A percentile compares a stretch with the other conserved stretches of the same genome.
Conservation (phyloP, 2,113 vertebrate genomes). For the Xenus cinereus region DNA sequence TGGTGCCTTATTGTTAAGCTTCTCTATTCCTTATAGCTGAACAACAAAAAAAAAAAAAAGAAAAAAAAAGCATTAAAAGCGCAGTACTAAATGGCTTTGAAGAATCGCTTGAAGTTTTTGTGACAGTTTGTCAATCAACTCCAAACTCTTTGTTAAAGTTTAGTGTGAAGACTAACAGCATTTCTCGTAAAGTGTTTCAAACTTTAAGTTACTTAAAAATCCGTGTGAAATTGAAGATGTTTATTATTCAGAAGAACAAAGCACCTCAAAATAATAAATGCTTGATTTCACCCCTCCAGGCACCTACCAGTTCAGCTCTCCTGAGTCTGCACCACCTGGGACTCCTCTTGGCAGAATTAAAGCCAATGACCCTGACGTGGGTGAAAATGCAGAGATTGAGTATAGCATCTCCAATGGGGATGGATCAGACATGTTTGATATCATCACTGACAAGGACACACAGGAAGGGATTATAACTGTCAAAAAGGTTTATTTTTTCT, state of each 20-base stretch:
- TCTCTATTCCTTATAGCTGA: not conserved
- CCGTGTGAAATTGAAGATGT: not conserved
- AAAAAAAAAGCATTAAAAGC: not conserved
- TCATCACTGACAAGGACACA: slow-evolving; percentile 89
- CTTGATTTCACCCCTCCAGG: slow-evolving; percentile 75
- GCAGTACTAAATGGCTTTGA: not conserved
- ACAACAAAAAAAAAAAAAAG: not conserved
- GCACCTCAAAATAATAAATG: not conserved
- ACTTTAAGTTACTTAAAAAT: not conserved
- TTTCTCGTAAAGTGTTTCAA: not conserved
- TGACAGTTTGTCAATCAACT: not conserved
- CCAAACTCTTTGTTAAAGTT: not conserved
- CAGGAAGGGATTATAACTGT: slow-evolving; percentile 94
- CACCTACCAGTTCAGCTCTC: slow-evolving; percentile 86
- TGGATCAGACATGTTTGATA: slow-evolving; percentile 86
- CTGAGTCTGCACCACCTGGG: slow-evolving; percentile 86
- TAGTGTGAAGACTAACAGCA: not conserved
- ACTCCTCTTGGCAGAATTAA: slow-evolving; percentile 89
- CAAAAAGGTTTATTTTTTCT: slow-evolving; percentile 83
- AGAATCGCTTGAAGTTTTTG: not conserved
- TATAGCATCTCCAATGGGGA: slow-evolving; percentile 87
- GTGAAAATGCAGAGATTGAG: slow-evolving; percentile 88
- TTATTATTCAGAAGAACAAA: not conserved
- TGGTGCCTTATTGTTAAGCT: not conserved
- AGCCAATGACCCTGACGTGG: slow-evolving; percentile 90